These are phyloP conservation scores for Nesoenas mayeri DNA, from an alignment of 2,113 vertebrate species.

Conservation along the genomic window DNA sequence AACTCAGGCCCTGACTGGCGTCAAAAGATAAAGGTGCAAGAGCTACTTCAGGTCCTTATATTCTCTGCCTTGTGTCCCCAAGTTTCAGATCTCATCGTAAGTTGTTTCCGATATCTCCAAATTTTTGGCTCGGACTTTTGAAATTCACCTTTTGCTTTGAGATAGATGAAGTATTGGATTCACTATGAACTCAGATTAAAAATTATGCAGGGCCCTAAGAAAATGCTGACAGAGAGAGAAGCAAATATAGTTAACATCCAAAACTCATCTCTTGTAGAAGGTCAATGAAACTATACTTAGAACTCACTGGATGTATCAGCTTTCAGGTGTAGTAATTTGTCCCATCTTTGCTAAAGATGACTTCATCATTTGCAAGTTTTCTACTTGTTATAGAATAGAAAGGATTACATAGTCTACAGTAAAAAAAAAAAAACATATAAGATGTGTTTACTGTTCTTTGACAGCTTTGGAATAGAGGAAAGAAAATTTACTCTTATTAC, in stretches of 20 bases:
- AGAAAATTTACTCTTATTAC: neutral
- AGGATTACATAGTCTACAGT: neutral
- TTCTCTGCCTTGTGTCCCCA: neutral
- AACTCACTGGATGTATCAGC: neutral
- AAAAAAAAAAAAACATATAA: neutral
- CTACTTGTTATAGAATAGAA: neutral
- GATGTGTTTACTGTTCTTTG: neutral
- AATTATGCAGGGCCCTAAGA: neutral
- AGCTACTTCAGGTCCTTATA: neutral
- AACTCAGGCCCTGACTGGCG: neutral
- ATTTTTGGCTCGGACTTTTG: neutral
- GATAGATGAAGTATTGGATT: neutral
- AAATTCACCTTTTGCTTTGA: neutral
- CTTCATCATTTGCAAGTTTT: neutral
- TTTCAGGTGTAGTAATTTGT: neutral
- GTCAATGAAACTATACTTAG: neutral
- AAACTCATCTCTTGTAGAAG: neutral
- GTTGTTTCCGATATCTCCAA: neutral
- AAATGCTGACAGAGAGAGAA: neutral
- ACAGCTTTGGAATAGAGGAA: neutral
- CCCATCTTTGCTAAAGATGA: neutral
- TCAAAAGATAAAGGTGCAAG: neutral
- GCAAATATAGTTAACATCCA: neutral
- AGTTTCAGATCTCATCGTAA: neutral
- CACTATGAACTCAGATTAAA: neutral